phyloP scores from a whole-genome alignment of 2,113 vertebrate genomes.

The Callionymus lyra region DNA sequence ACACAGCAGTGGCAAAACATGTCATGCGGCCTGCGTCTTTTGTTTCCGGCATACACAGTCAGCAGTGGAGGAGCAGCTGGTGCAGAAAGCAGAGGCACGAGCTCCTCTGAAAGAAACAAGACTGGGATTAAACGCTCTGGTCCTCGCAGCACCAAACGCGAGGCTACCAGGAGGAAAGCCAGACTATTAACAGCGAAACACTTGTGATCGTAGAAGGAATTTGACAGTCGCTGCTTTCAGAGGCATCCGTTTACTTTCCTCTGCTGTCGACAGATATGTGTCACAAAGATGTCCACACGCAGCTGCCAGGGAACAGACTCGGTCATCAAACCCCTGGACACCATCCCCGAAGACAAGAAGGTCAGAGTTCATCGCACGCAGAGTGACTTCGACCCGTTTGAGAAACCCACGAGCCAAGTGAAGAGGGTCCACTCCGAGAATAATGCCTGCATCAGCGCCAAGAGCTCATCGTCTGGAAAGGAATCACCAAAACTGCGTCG shows the following conservation, averaged over 20 bases:
- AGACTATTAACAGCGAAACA: conserved; percentile 23
- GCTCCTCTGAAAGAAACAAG: conserved; percentile 41
- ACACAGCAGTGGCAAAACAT: conserved; percentile 50
- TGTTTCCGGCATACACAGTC: conserved; percentile 24
- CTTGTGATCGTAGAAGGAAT: conserved; percentile 28
- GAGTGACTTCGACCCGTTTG: conserved; percentile 89
- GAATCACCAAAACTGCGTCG: conserved; percentile 88
- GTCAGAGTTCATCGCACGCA: conserved; percentile 91
- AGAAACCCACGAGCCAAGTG: conserved; percentile 88
- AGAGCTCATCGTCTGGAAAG: conserved; percentile 76
- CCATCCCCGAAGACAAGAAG: conserved; percentile 97
- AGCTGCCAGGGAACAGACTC: conserved; percentile 93
- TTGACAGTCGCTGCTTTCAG: conserved; percentile 3
- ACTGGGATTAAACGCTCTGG: conserved; percentile 38
- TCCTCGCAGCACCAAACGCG: too few species aligned
- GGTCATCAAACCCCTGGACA: conserved; percentile 90
- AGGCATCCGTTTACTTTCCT: background rate
- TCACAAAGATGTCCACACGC: conserved; percentile 97
- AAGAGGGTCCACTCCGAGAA: conserved; percentile 95
- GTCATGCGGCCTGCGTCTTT: conserved; percentile 45
- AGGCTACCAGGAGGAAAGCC: conserved; percentile 21
- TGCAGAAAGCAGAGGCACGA: conserved; percentile 23
- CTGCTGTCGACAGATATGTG: conserved; percentile 81
- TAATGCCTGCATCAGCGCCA: conserved; percentile 88
- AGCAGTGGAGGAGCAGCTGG: conserved; percentile 21